A percentile compares a stretch with the other conserved stretches of the same genome.
Conservation (phyloP, 2,113 vertebrate species). For the Thryonomys swinderianus region DNA sequence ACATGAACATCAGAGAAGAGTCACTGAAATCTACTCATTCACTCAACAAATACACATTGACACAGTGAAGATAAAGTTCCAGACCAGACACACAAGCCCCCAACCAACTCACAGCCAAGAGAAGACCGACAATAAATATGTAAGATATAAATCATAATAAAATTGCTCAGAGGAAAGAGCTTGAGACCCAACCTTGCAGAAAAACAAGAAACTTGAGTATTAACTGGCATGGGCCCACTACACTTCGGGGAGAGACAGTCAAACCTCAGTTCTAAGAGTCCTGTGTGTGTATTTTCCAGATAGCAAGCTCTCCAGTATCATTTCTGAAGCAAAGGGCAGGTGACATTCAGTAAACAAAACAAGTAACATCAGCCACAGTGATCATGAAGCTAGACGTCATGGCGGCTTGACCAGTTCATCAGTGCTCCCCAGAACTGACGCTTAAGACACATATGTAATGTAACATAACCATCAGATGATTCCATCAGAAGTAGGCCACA, state of each 20-base stretch:
- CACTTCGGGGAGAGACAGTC: too few species aligned
- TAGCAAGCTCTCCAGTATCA: neutral
- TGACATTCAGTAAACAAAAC: neutral
- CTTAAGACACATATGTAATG: rapidly evolving
- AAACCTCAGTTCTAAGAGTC: neutral
- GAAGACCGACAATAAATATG: neutral
- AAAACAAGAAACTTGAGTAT: neutral
- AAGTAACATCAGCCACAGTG: neutral
- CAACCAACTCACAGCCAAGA: neutral
- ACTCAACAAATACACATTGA: neutral
- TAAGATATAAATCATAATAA: neutral
- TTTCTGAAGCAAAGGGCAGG: neutral
- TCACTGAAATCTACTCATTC: neutral
- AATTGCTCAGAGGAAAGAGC: neutral
- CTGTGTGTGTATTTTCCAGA: neutral
- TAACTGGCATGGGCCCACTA: neutral
- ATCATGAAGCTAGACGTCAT: neutral
- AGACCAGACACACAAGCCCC: neutral
- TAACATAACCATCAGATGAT: neutral
- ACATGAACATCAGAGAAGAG: neutral
- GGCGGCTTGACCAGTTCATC: neutral
- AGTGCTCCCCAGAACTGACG: neutral
- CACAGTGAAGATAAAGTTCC: neutral
- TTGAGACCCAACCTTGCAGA: neutral
- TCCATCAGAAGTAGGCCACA: neutral